Evolutionary conservation across 2,113 vertebrate genomes (phyloP), one percentile per base, ranked within the genome.

Genomic region (Caretta caretta): DNA sequence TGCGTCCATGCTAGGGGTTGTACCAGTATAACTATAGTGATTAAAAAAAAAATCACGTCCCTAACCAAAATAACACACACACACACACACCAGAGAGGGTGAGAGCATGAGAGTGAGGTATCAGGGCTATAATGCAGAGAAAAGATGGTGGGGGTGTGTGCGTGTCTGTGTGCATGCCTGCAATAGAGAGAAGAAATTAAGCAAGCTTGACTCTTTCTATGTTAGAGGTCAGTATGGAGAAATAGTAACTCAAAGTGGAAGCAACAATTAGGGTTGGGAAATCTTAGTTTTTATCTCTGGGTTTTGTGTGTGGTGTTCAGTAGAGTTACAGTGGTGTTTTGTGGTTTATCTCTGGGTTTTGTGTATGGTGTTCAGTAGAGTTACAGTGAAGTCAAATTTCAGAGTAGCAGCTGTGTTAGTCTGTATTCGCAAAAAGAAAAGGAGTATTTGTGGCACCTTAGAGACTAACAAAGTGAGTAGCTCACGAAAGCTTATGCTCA

Each of bases 201-300:
- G 96, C 89, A 98, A 97, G 93, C 83, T 35, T 85, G 83, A 50
- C 75, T 96, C 79, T 89, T 35, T 82, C 92, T 87, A 24, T 93
- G 97, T 93, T 95, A 84, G 92, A 87, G 94, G 69, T 86, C 92
- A 80, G 48, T n/a, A 48, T 97, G 97, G 94, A 93, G 94, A 94
- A 97, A 97, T 89, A 97, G 76, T 62, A 62, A 17, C 91, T 97
- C 54, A 69, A 90, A 95, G 79, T 92, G 91, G 49, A 90, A 97
- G 84, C 90, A 93, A 91, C 90, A 35, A 0, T 13, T 53, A 80
- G 83, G 42, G 31, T 97, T 97, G 89, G 96, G 96, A 93, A 96
- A 96, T 91, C 56, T 83, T 46, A 25, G 16, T 80, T 91, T n/a
- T 78, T 88, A 79, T 92, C 1, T 0, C 82, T 88, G 54, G 17